Evolutionary conservation across 1,140 invertebrate genomes (phyloP), one percentile per base, ranked within the genome.

Genomic region (Drosophila willistoni): DNA sequence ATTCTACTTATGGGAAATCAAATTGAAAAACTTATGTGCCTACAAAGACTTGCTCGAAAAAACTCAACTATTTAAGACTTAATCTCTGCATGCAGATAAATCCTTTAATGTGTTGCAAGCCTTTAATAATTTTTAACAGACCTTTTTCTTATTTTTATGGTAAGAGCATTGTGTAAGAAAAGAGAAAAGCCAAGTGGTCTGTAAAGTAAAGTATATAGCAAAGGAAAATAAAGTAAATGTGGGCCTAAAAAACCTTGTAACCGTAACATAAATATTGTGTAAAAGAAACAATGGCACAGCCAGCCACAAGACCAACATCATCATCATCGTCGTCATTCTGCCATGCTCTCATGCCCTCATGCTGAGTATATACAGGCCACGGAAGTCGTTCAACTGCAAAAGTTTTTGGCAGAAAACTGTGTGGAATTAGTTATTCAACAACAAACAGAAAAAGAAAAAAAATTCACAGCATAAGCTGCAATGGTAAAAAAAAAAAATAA

Each of bases 201-300:
- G 64, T 44, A 51, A 60, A 59, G 71, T 36, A 42, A 36, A 25
- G 6, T 29, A 29, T 29, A 29, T 6, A 29, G n/a, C 60, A 47
- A 17, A 47, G 14, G 7, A 54, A 55, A 64, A 54, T 9, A 62
- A 69, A 69, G 73, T 70, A 70, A 81, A 77, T 79, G 77, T 67
- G 67, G 71, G 59, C 57, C 68, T 55, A 65, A 61, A 74, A 67
- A 82, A 68, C 80, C 80, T 83, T 83, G 80, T 83, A 83, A 79
- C 80, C 79, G 80, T 82, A 82, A 82, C 80, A 83, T 83, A 83
- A 82, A 83, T 83, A 83, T 83, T 69, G 55, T 57, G 75, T 55
- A 78, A 76, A 67, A 68, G 71, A 77, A 78, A 82, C 79, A 79
- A 76, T 63, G 22, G 55, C 64, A 44, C 78, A 69, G 42, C 36